Evolutionary conservation across 2,113 vertebrate species (phyloP).

Genomic region (Xerus inauris): DNA sequence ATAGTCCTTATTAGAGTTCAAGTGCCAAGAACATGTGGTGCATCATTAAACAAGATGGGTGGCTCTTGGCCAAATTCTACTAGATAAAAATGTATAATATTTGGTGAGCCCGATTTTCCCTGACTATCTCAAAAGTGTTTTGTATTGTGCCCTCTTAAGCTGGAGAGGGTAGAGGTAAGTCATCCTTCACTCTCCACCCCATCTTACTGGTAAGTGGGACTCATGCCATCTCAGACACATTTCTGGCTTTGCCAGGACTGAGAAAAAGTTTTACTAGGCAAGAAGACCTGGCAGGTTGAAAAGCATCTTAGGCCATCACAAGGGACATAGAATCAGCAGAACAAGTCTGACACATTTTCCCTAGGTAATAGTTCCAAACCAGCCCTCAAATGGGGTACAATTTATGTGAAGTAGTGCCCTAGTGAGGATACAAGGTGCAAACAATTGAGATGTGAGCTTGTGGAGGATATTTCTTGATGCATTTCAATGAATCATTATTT

Average conservation of each 20-base stretch:
- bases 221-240: neutral
- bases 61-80: slow-evolving; percentile 51
- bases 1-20: slow-evolving; percentile 65
- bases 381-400: neutral
- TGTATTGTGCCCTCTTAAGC: neutral
- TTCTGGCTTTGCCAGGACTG: neutral
- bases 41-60: slow-evolving; percentile 69
- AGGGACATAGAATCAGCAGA: neutral
- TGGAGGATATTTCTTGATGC: neutral
- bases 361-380: slow-evolving; percentile 31
- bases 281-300: slow-evolving; percentile 41
- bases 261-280: slow-evolving; percentile 51
- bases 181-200: neutral
- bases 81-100: slow-evolving; percentile 55
- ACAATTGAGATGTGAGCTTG: neutral
- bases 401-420: slow-evolving; percentile 4
- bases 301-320: slow-evolving; percentile 15
- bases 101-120: slow-evolving; percentile 17
- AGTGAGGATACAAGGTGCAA: neutral
- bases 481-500: slow-evolving; percentile 7
- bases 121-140: neutral
- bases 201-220: slow-evolving; percentile 17
- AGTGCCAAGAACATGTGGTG: slow-evolving; percentile 55
- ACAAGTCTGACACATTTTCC: slow-evolving; percentile 18
- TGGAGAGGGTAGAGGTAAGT: neutral